Evolutionary conservation across 2,113 vertebrate genomes (phyloP), one percentile per base, ranked within the genome.

Genomic region (Rhea americana): DNA sequence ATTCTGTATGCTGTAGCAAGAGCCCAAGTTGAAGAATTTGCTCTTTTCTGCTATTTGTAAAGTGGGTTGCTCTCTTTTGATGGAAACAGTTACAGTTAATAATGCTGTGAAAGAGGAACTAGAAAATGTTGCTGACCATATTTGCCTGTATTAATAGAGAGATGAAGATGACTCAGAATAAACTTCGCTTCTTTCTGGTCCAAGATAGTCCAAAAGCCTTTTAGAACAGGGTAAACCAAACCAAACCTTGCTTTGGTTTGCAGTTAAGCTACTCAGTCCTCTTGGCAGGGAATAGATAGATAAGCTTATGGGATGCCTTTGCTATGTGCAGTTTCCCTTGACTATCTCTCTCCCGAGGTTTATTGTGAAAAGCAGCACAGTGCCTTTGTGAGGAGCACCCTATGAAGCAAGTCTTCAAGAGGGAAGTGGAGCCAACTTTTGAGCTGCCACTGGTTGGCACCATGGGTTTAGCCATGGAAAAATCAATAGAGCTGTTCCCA

Each of bases 341-440:
- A 35, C 55, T 4, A 0, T 22, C 5, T n/a, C 32, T 51, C 28
- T 76, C 0, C 0, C 2, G 5, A n/a, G 18, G 28, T 63, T 85
- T 16, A 4, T 15, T 8, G 2, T 24, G 68, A 67, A 90, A 37
- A 77, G 59, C 28, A 80, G 80, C 66, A 37, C 30, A 61, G 28
- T 43, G 51, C 7, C 12, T 19, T 8, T 28, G 25, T 39, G 55
- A 66, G 73, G 22, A 48, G 25, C 76, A 67, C 26, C 53, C 88
- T 25, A 13, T 18, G 26, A 26, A 55, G 26, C 10, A 8, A 9
- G 1, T 41, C 59, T 53, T 62, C 67, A 67, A 70, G 39, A 70
- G 47, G 26, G 30, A 87, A 55, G 11, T 39, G 16, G 37, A 81
- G 37, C 5, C 76, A 75, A 41, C 12, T 56, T 90, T 47, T 75